phyloP scores from a whole-genome alignment of 2,888 invertebrate genomes.

The Parochlus steinenii region DNA sequence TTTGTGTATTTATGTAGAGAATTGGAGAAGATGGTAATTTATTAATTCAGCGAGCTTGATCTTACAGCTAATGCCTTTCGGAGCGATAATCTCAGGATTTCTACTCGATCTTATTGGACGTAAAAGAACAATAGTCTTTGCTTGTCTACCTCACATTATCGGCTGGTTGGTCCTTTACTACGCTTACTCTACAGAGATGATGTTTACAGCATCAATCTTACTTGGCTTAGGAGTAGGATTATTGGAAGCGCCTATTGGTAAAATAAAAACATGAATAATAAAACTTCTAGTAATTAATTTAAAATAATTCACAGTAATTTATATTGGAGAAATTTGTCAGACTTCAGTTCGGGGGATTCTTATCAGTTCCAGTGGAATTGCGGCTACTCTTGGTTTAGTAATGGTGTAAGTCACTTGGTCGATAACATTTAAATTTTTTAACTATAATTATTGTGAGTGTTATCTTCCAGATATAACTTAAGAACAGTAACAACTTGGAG shows the following conservation, averaged over 20 bases:
- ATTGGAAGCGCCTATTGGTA: constrained; percentile 42
- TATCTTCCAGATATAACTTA: constrained; percentile 35
- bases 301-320: constrained; percentile 42
- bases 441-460: too few relatives aligned
- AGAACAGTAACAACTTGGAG: constrained; percentile 37
- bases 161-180: constrained; percentile 39
- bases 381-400: neutral
- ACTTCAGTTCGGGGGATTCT: constrained; percentile 36
- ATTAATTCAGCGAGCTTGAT: constrained; percentile 36
- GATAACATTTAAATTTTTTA: too few relatives aligned
- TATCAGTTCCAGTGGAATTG: constrained; percentile 25
- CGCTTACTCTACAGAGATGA: constrained; percentile 33
- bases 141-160: constrained; percentile 39
- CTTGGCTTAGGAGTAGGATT: constrained; percentile 34
- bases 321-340: constrained; percentile 42
- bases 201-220: constrained; percentile 35
- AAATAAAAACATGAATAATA: too few relatives aligned
- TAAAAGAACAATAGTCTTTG: constrained; percentile 36
- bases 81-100: constrained; percentile 39
- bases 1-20: too few relatives aligned
- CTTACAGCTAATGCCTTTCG: constrained; percentile 39
- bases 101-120: constrained; percentile 37
- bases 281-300: constrained; percentile 38
- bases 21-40: too few relatives aligned
- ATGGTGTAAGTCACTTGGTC: too few relatives aligned